Evolutionary conservation across 2,797 vertebrate genomes (phyloP).

Genomic region (Sebastes vulpes): DNA sequence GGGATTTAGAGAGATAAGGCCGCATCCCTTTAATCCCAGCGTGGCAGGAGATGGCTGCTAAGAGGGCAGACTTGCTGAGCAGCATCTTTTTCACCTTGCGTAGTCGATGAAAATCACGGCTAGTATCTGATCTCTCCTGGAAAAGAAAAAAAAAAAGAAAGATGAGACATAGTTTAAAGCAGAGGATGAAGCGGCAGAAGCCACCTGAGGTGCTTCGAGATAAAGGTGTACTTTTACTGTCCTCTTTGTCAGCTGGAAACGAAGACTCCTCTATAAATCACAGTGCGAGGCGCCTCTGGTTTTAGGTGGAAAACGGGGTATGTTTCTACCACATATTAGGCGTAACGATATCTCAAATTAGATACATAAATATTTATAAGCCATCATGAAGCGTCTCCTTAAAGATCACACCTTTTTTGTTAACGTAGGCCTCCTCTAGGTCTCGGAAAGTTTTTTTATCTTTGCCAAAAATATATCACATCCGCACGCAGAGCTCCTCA

Average conservation of each 20-base stretch:
- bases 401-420: constrained; percentile 7
- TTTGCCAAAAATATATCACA: constrained; percentile 15
- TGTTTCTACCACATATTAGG: neutral
- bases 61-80: constrained; percentile 50
- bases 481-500: constrained; percentile 5
- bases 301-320: neutral
- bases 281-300: neutral
- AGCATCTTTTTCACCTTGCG: constrained; percentile 38
- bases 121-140: constrained; percentile 46
- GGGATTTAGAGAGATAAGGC: constrained; percentile 5
- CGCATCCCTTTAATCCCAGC: constrained; percentile 35
- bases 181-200: neutral
- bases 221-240: constrained; percentile 15
- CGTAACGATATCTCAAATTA: constrained; percentile 8
- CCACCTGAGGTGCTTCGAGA: constrained; percentile 13
- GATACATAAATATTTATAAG: constrained; percentile 21
- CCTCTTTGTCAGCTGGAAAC: constrained; percentile 14
- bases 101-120: constrained; percentile 34
- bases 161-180: constrained; percentile 16
- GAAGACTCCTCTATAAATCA: constrained; percentile 5
- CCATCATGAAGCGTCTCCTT: constrained; percentile 10
- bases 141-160: neutral
- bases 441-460: constrained; percentile 2
- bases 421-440: neutral
- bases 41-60: constrained; percentile 24